Base-by-base conservation (phyloP, 1,140 invertebrate genomes). In the Heterodera schachtii region DNA sequence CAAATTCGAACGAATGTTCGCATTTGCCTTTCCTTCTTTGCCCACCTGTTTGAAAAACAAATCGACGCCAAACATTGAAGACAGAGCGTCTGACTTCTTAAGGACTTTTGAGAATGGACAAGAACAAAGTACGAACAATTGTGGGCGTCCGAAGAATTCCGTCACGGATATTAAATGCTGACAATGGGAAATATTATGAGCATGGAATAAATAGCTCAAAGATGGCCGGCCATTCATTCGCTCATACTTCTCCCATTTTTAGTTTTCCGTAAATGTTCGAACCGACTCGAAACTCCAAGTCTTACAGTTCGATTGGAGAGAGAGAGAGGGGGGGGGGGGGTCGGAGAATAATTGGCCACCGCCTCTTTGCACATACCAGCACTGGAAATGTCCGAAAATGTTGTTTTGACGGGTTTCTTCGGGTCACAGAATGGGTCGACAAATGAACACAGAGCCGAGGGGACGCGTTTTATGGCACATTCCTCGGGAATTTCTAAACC, bases 351-450 rank as follows among this genome's bases (percentile, higher is more conserved):
- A 31, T 31, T 31, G 31, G 11, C 13, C 57, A 64, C 19, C 19
- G 13, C 13, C 11, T 19, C 13, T 4, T 3, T 19, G 19, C 13
- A 64, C 57, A 13, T 19, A 64, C 57, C 94, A 0, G 95, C 95
- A 8, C 94, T 94, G 19, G 94, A 95, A 31, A 97, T 93, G 90
- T 96, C 95, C 87, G 95, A 93, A 90, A 96, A 96, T 5, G 92
- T 92, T 31, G 96, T 93, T 81, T 91, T 92, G 49, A 93, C 91
- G 1, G 95, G 95, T 70, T 93, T 83, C 0, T 93, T 92, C 47
- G 94, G 94, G 87, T 95, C 92, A 90, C 95, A 96, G 89, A 92
- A 93, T 41, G 93, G 93, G 90, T 95, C 94, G 44, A 85, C 83
- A 31, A 92, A 82, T 19, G 31, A 70, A 8, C 46, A 41, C 44